Percentiles rank a stretch among this genome's conserved stretches.
These are phyloP conservation scores for Mus spretus DNA, from an alignment of 2,797 vertebrate species.

Conservation along the genomic window DNA sequence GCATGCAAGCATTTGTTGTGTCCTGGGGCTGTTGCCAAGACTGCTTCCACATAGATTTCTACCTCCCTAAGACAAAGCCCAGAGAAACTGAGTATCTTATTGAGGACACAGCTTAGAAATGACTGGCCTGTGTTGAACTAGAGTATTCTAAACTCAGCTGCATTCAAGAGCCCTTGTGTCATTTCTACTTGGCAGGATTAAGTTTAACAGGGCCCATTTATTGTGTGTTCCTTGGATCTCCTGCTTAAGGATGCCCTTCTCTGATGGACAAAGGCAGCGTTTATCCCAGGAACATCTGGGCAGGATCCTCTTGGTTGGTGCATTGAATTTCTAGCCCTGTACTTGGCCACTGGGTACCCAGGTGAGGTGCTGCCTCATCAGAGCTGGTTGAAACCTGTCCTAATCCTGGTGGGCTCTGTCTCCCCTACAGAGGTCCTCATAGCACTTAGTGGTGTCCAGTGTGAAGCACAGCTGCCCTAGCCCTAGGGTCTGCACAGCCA, in stretches of 20 bases:
- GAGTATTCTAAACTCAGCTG: constrained; percentile 5
- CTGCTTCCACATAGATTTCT: neutral
- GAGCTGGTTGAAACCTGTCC: neutral
- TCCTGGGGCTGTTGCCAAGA: neutral
- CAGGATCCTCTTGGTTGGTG: neutral
- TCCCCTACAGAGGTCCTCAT: neutral
- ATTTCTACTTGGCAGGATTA: neutral
- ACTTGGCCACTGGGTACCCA: no score
- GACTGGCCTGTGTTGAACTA: neutral
- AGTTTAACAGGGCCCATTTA: neutral
- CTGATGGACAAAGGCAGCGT: neutral
- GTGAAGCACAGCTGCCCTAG: no score
- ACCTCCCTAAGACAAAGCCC: neutral
- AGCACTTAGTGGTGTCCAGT: neutral
- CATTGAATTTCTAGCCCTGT: neutral
- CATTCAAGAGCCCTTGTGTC: neutral
- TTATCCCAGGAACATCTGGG: neutral
- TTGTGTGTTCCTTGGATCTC: neutral
- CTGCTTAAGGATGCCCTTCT: neutral
- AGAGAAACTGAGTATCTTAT: neutral
- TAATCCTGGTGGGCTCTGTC: neutral
- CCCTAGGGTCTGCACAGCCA: neutral
- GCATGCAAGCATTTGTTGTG: neutral
- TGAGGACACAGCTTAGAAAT: constrained; percentile 10
- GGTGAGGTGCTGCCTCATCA: no score